Base-by-base conservation (phyloP, 2,888 invertebrate genomes). In the Parelbella ahira region DNA sequence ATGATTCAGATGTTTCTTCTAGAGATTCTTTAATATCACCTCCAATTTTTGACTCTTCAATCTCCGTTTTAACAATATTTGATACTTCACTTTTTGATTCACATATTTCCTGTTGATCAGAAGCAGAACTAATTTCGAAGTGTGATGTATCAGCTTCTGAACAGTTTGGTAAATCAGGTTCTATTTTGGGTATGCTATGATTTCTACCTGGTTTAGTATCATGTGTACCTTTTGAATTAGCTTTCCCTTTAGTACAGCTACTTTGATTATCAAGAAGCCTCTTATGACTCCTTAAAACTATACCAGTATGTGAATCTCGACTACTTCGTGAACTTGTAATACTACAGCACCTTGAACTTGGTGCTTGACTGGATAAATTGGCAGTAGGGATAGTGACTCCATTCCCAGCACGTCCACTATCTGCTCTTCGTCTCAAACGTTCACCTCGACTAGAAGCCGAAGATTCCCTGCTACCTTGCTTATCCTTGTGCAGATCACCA, bases 271-370 rank as follows among this genome's bases (percentile, higher is more conserved):
- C 86, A 43, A 77, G 56, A 27, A 91, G 80, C 49, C 89, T 86
- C 72, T 90, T 90, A 62, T 91, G 91, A 74, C 89, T 91, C 53
- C 91, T 81, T 57, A 91, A 73, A 33, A 89, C 90, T 56, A 91
- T 91, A 32, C 91, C 90, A 49, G 81, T 65, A 50, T 83, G 76
- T 1, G 82, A 82, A 50, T 88, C 88, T 25, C 75, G 66, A 62
- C 81, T 84, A 53, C 86, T 82, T 10, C 84, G 73, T 43, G 88
- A 88, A 61, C 90, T 89, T 5, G 89, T 71, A 23, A 79, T 69
- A 56, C 84, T 86, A 56, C 80, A 82, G 51, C 86, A 84, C 8
- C 83, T 68, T 8, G 83, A 73, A 1, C 74, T 69, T 2, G 75
- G 70, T 20, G 78, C 78, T 59, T 75, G 56, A 63, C 51, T 63